Evolutionary conservation across 64 coral and sea anemone species (phyloP).

Genomic region (Pachyseris speciosa): DNA sequence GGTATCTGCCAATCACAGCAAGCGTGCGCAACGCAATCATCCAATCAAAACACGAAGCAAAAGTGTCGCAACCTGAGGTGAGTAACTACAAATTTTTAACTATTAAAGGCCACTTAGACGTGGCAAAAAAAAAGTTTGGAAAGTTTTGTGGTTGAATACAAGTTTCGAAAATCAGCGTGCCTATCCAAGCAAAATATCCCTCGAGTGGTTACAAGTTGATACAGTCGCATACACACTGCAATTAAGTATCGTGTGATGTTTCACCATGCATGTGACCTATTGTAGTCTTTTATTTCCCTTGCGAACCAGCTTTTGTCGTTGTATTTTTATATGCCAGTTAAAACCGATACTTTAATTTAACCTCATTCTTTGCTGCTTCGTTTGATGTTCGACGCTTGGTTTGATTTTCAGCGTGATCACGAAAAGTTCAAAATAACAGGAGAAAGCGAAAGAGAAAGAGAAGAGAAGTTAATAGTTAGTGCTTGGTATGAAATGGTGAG

Average conservation of each 20-base stretch:
- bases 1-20: not conserved
- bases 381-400: not conserved
- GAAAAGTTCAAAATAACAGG: slow-evolving; percentile 97
- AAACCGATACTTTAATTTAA: too few relatives aligned
- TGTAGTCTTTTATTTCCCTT: too few relatives aligned
- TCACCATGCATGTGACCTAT: too few relatives aligned
- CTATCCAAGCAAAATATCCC: too few relatives aligned
- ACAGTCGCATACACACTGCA: too few relatives aligned
- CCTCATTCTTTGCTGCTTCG: not conserved
- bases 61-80: slow-evolving; percentile 56
- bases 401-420: slow-evolving; percentile 82
- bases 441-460: slow-evolving; percentile 98
- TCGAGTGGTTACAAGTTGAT: too few relatives aligned
- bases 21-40: not conserved
- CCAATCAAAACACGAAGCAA: not conserved
- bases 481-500: slow-evolving; percentile 99
- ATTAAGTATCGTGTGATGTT: too few relatives aligned
- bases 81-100: too few relatives aligned
- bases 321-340: too few relatives aligned
- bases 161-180: too few relatives aligned
- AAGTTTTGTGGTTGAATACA: not conserved
- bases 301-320: not conserved
- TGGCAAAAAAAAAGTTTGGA: too few relatives aligned
- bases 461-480: slow-evolving; percentile 97
- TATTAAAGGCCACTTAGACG: too few relatives aligned